phyloP scores from a whole-genome alignment of 2,797 vertebrate genomes.

The Sebastes jordani region DNA sequence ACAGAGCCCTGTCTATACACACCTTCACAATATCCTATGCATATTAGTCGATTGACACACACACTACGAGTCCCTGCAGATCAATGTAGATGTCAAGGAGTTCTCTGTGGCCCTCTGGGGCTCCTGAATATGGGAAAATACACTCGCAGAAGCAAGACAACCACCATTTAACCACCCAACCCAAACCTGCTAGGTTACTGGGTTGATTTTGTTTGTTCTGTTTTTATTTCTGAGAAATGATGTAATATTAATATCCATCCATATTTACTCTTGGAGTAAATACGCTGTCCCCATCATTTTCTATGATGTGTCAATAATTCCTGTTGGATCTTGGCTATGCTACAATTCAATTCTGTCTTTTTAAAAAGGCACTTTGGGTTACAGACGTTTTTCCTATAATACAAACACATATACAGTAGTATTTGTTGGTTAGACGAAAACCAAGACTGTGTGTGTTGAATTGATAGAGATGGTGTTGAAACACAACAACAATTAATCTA shows the following conservation, averaged over 20 bases:
- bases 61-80: background rate
- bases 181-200: background rate
- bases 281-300: background rate
- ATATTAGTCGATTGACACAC: constrained; percentile 19
- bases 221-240: background rate
- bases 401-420: background rate
- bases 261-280: background rate
- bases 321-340: background rate
- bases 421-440: background rate
- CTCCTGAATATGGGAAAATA: constrained; percentile 2
- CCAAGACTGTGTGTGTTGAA: background rate
- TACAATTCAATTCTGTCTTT: background rate
- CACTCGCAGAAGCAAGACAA: background rate
- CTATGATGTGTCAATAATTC: background rate
- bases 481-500: background rate
- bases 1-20: constrained; percentile 26
- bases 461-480: background rate
- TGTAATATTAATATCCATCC: background rate
- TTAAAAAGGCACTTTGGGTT: background rate
- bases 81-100: constrained; percentile 35
- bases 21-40: constrained; percentile 14
- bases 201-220: background rate
- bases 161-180: background rate
- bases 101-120: constrained; percentile 7
- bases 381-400: background rate